Conservation (phyloP, 2,888 invertebrate species). For the Drosophila melanosoma region DNA sequence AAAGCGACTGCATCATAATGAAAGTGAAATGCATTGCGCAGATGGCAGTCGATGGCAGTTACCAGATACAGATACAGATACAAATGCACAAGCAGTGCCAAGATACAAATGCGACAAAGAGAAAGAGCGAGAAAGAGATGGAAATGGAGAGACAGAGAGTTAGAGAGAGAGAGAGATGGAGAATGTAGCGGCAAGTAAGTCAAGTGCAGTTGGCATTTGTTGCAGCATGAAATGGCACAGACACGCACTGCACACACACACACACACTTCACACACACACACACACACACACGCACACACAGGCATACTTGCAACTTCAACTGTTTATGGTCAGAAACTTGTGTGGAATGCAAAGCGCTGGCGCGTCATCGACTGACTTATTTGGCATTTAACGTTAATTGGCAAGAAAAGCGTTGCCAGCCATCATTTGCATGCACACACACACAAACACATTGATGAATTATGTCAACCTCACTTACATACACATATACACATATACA, state of each 20-base stretch:
- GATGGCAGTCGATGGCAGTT: slow-evolving; percentile 74
- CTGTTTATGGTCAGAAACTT: slow-evolving; percentile 64
- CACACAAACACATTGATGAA: slow-evolving; percentile 51
- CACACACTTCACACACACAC: slow-evolving; percentile 47
- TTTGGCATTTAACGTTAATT: slow-evolving; percentile 73
- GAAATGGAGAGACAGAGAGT: background rate
- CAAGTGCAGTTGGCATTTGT: slow-evolving; percentile 72
- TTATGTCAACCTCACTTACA: slow-evolving; percentile 67
- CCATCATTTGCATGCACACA: slow-evolving; percentile 59
- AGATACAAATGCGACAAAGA: slow-evolving; percentile 13
- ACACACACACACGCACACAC: slow-evolving; percentile 19
- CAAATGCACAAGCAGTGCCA: slow-evolving; percentile 11
- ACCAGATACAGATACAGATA: slow-evolving; percentile 64
- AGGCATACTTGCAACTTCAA: slow-evolving; percentile 9
- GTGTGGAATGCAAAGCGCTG: slow-evolving; percentile 59
- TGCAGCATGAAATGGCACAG: slow-evolving; percentile 74
- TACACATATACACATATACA: background rate
- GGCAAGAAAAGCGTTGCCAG: slow-evolving; percentile 61
- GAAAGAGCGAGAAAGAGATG: slow-evolving; percentile 12
- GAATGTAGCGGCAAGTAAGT: slow-evolving; percentile 58
- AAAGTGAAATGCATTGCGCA: slow-evolving; percentile 83
- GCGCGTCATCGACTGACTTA: slow-evolving; percentile 70
- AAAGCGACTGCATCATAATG: slow-evolving; percentile 82
- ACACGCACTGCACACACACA: slow-evolving; percentile 47
- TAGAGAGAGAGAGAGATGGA: slow-evolving; percentile 3